A percentile compares a stretch with the other conserved stretches of the same genome.
Conservation (phyloP, 2,888 invertebrate species). For the Andrena bicolor region DNA sequence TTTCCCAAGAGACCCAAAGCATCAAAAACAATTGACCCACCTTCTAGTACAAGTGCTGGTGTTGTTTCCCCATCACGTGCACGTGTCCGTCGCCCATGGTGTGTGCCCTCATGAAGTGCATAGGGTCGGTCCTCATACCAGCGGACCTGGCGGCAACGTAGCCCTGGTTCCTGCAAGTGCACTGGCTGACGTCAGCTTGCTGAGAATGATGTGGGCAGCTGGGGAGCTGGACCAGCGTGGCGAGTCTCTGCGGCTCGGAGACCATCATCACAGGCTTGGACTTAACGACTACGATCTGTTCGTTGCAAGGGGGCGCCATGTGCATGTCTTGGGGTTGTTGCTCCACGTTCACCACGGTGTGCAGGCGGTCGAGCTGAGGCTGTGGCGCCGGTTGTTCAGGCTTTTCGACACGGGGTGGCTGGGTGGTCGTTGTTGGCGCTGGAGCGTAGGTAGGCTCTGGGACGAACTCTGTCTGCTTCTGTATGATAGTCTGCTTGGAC, state of each 20-base stretch:
- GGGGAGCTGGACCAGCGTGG: neutral
- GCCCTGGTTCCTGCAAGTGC: constrained; percentile 27
- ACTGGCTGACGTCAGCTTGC: constrained; percentile 4
- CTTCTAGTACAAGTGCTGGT: neutral
- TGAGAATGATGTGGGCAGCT: constrained; percentile 17
- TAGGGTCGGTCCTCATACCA: neutral
- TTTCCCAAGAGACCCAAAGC: no score
- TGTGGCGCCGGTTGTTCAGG: neutral
- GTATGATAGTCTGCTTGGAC: constrained; percentile 9
- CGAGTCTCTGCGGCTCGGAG: constrained; percentile 13
- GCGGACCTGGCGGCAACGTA: neutral
- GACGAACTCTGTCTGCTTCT: neutral
- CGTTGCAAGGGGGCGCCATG: neutral
- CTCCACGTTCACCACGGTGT: neutral
- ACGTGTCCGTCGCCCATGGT: neutral
- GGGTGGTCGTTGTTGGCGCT: neutral
- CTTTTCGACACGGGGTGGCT: neutral
- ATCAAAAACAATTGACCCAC: neutral
- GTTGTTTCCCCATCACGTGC: neutral
- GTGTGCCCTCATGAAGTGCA: neutral
- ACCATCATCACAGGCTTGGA: constrained; percentile 20
- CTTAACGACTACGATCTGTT: constrained; percentile 4
- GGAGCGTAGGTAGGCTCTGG: neutral
- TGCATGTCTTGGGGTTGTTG: neutral
- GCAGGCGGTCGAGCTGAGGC: neutral